Evolutionary conservation across 2,797 vertebrate genomes (phyloP), one percentile per base, ranked within the genome.

Genomic region (Neostethus bicornis): DNA sequence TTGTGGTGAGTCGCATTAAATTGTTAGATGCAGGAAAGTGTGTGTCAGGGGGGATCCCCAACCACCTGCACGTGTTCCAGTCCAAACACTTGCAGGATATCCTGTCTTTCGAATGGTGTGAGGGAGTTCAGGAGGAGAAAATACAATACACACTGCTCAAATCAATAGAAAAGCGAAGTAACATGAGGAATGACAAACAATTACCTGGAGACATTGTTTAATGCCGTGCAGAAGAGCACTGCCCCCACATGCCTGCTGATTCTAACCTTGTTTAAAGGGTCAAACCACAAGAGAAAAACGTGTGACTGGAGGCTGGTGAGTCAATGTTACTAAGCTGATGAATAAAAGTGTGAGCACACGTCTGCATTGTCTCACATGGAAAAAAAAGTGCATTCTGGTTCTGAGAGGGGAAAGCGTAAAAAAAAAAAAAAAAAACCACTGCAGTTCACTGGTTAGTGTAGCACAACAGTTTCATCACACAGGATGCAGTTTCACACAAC

Each of bases 241-340:
- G 74, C 28, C 75, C 67, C 69, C 44, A 44, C 65, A 68, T 4
- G 66, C 46, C 52, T 42, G 42, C 56, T 58, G 31, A 48, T 60
- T 17, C 72, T 64, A 53, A 79, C 76, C 79, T 70, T 55, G n/a
- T 80, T 81, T 81, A 80, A 77, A 67, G 75, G 84, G 79, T 79
- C 71, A 61, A 16, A 49, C 65, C 83, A 81, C 83, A 67, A 70
- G 84, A 75, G 79, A 73, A 66, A 77, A 79, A 83, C 17, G 75
- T 81, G 83, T 83, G 81, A 87, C 76, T 69, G 51, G 59, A 78
- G 75, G 79, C 76, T 75, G 75, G 77, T 74, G 82, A 82, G 75
- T 86, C 77, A 80, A 79, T 80, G 74, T 73, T 70, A 71, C 71
- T 78, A 70, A 52, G 55, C 12, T 61, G 75, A 75, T 72, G 71